Conservation (phyloP, 2,113 vertebrate species). For the Amphiprion percula region DNA sequence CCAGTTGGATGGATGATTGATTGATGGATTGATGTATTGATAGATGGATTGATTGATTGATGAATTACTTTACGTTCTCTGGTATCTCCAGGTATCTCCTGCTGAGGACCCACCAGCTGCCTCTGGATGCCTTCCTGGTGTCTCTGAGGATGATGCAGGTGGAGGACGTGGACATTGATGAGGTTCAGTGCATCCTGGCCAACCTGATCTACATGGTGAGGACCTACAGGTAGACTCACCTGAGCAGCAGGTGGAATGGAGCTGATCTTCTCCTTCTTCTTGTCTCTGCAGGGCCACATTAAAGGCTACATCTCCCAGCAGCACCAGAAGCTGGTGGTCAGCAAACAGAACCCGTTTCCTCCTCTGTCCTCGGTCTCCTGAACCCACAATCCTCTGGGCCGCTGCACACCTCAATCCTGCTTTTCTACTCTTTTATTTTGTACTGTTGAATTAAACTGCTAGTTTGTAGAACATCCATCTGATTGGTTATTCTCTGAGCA, state of each 20-base stretch:
- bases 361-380: slow-evolving; percentile 91
- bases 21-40: too few species aligned
- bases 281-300: slow-evolving; percentile 91
- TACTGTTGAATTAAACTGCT: slow-evolving; percentile 61
- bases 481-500: slow-evolving; percentile 9
- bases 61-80: too few species aligned
- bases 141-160: slow-evolving; percentile 94
- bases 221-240: background rate
- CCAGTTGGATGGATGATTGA: slow-evolving; percentile 80
- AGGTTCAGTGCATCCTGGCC: slow-evolving; percentile 96
- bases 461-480: slow-evolving; percentile 21
- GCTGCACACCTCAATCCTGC: background rate
- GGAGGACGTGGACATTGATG: slow-evolving; percentile 94
- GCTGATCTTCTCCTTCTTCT: slow-evolving; percentile 8
- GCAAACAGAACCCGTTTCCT: slow-evolving; percentile 98
- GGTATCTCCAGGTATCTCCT: slow-evolving; percentile 88
- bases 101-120: slow-evolving; percentile 94
- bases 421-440: slow-evolving; percentile 7
- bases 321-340: slow-evolving; percentile 98
- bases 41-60: too few species aligned
- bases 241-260: background rate
- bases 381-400: slow-evolving; percentile 60
- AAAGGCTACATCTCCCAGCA: slow-evolving; percentile 99
- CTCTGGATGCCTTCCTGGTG: slow-evolving; percentile 94
- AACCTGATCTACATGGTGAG: slow-evolving; percentile 97